A percentile compares a stretch with the other conserved stretches of the same genome.
These are phyloP conservation scores for Philopedon plagiatum DNA, from an alignment of 2,888 invertebrate genomes.

Conservation along the genomic window DNA sequence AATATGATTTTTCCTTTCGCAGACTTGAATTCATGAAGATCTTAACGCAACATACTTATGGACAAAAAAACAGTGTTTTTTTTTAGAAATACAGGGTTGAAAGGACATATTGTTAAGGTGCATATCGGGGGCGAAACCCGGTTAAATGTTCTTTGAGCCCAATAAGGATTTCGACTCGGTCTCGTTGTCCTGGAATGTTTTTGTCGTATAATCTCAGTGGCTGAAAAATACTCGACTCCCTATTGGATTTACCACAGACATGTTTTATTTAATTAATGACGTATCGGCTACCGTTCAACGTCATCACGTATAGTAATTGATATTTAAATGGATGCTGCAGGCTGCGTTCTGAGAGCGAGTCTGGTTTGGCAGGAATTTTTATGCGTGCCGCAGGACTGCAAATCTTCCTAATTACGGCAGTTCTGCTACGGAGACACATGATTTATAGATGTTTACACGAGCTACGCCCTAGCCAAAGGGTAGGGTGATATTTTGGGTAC, in stretches of 20 bases:
- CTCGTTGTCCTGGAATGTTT: slow-evolving; percentile 63
- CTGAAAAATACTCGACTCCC: slow-evolving; percentile 66
- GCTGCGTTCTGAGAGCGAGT: slow-evolving; percentile 54
- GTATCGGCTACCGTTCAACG: slow-evolving; percentile 62
- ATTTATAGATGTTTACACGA: slow-evolving; percentile 38
- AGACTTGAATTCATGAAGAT: no score
- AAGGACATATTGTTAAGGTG: no score
- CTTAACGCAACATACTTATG: no score
- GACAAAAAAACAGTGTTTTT: no score
- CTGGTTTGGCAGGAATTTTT: slow-evolving; percentile 54
- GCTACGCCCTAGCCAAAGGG: no score
- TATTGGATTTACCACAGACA: slow-evolving; percentile 64
- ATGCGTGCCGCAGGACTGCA: slow-evolving; percentile 48
- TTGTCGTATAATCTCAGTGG: slow-evolving; percentile 66
- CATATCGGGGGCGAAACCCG: slow-evolving; percentile 44
- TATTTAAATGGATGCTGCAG: slow-evolving; percentile 61
- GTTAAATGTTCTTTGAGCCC: slow-evolving; percentile 57
- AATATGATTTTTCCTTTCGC: no score
- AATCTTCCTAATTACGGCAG: slow-evolving; percentile 47
- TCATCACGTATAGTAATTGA: slow-evolving; percentile 62
- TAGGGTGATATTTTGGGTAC: no score
- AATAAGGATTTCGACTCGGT: slow-evolving; percentile 63
- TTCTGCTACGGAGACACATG: slow-evolving; percentile 37
- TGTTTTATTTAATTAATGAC: slow-evolving; percentile 66
- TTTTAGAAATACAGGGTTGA: no score